A percentile compares a stretch with the other conserved stretches of the same genome.
These are phyloP conservation scores for Amphiprion ocellaris DNA, from an alignment of 2,113 vertebrate species.

Conservation along the genomic window DNA sequence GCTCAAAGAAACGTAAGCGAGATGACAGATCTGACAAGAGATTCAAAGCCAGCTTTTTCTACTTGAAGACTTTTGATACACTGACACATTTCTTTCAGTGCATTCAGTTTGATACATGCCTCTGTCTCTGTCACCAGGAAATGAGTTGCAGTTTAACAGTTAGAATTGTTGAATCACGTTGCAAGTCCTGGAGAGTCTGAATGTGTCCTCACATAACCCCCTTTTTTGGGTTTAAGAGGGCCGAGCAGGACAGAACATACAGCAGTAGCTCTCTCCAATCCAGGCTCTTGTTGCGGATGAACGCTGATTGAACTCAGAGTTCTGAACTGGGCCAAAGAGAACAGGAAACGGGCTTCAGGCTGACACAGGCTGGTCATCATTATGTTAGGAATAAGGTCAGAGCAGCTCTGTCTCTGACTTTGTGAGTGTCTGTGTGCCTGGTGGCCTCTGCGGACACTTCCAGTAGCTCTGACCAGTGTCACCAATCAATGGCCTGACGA, in stretches of 20 bases:
- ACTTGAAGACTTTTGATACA: neutral
- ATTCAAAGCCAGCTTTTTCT: neutral
- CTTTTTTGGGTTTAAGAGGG: slow-evolving; percentile 16
- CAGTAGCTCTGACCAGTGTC: slow-evolving; percentile 66
- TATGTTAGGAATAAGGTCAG: slow-evolving; percentile 63
- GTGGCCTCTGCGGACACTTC: slow-evolving; percentile 64
- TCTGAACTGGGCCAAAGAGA: slow-evolving; percentile 47
- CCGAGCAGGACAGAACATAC: slow-evolving; percentile 11
- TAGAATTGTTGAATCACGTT: neutral
- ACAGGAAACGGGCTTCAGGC: slow-evolving; percentile 25
- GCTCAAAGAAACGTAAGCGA: neutral
- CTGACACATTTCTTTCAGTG: neutral
- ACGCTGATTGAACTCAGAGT: slow-evolving; percentile 37
- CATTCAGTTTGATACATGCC: neutral
- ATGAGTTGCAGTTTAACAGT: neutral
- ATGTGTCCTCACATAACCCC: neutral
- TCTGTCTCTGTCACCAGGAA: neutral
- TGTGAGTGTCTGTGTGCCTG: slow-evolving; percentile 11
- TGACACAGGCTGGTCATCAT: slow-evolving; percentile 60
- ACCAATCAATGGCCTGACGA: slow-evolving; percentile 74
- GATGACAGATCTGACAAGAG: neutral
- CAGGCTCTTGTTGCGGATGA: slow-evolving; percentile 6
- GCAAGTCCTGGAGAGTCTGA: neutral
- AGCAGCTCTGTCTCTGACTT: slow-evolving; percentile 40
- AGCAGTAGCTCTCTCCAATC: neutral